A percentile compares a stretch with the other conserved stretches of the same genome.
Conservation (phyloP, 1,140 invertebrate genomes). For the Theocolax elegans region DNA sequence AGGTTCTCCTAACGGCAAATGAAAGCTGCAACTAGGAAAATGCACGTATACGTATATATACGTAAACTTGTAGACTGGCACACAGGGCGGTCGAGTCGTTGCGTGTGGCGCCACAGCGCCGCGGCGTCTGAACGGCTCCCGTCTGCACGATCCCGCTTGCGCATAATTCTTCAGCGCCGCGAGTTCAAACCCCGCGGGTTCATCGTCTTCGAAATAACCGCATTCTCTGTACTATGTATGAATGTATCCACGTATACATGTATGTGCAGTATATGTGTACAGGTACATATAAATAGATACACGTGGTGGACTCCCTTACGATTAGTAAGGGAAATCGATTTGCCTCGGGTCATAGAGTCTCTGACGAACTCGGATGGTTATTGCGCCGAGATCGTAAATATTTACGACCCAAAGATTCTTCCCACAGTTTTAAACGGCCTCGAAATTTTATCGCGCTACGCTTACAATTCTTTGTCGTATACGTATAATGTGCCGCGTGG, state of each 20-base stretch:
- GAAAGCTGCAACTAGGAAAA: too few relatives aligned
- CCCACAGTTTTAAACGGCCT: too few relatives aligned
- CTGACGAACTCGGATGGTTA: not conserved
- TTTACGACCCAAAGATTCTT: conserved; percentile 12
- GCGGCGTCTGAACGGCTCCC: conserved; percentile 51
- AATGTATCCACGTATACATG: not conserved
- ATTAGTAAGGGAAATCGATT: conserved; percentile 26
- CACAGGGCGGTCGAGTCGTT: conserved; percentile 46
- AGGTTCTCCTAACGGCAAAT: too few relatives aligned
- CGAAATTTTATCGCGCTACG: too few relatives aligned
- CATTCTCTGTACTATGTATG: not conserved
- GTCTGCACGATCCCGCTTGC: not conserved
- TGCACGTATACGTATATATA: conserved; percentile 1
- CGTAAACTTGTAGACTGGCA: not conserved
- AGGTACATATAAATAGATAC: too few relatives aligned
- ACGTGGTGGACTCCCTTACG: too few relatives aligned
- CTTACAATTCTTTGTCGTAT: too few relatives aligned
- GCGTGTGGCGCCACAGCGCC: conserved; percentile 59
- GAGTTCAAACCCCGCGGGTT: conserved; percentile 2
- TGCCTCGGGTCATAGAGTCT: not conserved
- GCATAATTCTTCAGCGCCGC: conserved; percentile 5
- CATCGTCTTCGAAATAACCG: conserved; percentile 33
- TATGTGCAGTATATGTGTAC: too few relatives aligned
- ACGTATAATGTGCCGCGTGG: too few relatives aligned
- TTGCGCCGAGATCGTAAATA: conserved; percentile 5